phyloP scores from a whole-genome alignment of 2,113 vertebrate genomes.

The Mesoclemmys tuberculata region DNA sequence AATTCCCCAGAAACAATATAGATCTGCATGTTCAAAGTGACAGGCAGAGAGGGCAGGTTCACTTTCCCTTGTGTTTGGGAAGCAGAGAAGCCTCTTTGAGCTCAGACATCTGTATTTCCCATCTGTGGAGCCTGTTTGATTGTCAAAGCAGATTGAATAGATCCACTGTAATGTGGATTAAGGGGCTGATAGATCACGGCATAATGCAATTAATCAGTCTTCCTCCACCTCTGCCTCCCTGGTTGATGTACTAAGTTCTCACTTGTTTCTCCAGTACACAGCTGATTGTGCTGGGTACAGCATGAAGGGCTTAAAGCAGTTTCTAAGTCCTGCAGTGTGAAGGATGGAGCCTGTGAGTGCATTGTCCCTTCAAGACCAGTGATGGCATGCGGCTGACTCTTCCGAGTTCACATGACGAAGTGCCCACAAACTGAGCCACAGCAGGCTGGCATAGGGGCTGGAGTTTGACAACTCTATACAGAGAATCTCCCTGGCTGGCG shows the following conservation, averaged over 20 bases:
- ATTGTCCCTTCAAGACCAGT: neutral
- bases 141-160: no score
- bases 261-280: neutral
- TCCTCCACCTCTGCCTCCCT: neutral
- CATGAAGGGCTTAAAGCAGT: neutral
- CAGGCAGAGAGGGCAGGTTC: neutral
- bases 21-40: neutral
- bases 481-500: neutral
- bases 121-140: no score
- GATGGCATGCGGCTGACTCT: neutral
- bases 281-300: neutral
- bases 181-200: no score
- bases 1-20: neutral
- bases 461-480: neutral
- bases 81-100: neutral
- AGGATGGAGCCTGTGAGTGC: neutral
- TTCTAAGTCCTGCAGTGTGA: neutral
- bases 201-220: no score
- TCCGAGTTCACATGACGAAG: neutral
- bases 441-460: neutral
- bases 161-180: no score
- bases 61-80: neutral
- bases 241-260: neutral
- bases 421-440: neutral
- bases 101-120: neutral